Evolutionary conservation across 2,888 invertebrate species (phyloP), one percentile per base, ranked within the genome.

Genomic region (Drosophila quinaria): DNA sequence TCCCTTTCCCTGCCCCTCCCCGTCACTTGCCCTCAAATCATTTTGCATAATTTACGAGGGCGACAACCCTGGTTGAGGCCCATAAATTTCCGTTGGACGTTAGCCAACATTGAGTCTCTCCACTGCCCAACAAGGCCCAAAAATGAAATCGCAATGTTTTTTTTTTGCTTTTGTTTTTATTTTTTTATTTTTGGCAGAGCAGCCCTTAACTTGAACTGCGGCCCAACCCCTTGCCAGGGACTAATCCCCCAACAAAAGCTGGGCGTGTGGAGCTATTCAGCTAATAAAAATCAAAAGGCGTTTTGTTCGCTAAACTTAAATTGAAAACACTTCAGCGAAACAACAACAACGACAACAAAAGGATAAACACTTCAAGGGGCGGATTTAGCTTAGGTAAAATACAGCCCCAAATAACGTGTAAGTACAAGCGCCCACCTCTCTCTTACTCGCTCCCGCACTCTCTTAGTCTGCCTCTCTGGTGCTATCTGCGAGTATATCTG

Each of bases 291-390:
- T 90, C 89, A 90, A 89, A 85, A 85, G 85, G 90, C 90, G 86
- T 89, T 92, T 91, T 92, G 91, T 91, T 91, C 86, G 82, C 85
- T 90, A 90, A 92, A 92, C 91, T 91, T 91, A 91, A 92, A 92
- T 92, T 92, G 92, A 92, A 92, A 92, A 91, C 89, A 92, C 92
- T 92, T 92, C 85, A 65, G 88, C 66, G 58, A 50, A 72, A 39
- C 58, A 59, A 37, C 52, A 61, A 41, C 41, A 61, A 31, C 61
- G 33, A 39, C 35, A 84, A 69, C 67, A 70, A 88, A 90, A 78
- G 87, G 85, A 86, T 90, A 86, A 89, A 84, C 89, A 87, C 87
- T 90, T 90, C 73, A 80, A 83, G 89, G 90, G 90, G 89, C 85
- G 89, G 90, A 90, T 90, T 86, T 86, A 71, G 90, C 90, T 86